Evolutionary conservation across 2,888 invertebrate species (phyloP).

Genomic region (Drosophila mimica): DNA sequence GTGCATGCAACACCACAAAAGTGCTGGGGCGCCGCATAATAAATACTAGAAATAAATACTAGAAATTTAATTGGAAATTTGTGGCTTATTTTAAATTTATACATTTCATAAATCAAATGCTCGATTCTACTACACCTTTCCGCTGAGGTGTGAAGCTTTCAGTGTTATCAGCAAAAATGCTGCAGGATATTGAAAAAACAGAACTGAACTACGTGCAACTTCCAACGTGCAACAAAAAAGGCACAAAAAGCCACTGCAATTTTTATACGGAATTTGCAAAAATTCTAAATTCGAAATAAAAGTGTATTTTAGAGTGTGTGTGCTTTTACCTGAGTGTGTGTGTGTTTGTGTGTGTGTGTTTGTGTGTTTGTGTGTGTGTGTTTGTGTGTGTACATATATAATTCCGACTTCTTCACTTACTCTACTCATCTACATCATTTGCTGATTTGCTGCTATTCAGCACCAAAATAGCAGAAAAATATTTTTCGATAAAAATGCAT

Average conservation of each 20-base stretch:
- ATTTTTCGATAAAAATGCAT: slow-evolving; percentile 72
- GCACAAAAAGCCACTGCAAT: not conserved
- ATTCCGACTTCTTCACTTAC: slow-evolving; percentile 8
- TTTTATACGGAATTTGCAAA: slow-evolving; percentile 4
- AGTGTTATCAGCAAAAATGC: slow-evolving; percentile 23
- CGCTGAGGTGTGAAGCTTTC: slow-evolving; percentile 38
- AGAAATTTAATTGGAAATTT: slow-evolving; percentile 7
- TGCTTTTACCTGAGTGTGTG: not conserved
- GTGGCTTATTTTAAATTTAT: not conserved
- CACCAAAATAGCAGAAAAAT: slow-evolving; percentile 51
- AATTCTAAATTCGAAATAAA: slow-evolving; percentile 60
- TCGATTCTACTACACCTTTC: not conserved
- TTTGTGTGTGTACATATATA: slow-evolving; percentile 5
- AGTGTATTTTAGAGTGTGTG: not conserved
- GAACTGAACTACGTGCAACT: slow-evolving; percentile 7
- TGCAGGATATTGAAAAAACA: slow-evolving; percentile 30
- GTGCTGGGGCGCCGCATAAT: not conserved
- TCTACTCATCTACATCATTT: slow-evolving; percentile 5
- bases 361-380: slow-evolving; percentile 8
- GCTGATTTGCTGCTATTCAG: slow-evolving; percentile 39
- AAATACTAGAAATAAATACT: not conserved
- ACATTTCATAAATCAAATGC: slow-evolving; percentile 21
- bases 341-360: slow-evolving; percentile 3
- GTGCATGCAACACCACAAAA: not conserved
- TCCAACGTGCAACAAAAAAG: slow-evolving; percentile 2